These are phyloP conservation scores for Camponotus fellah DNA, from an alignment of 2,888 invertebrate genomes.

Conservation along the genomic window DNA sequence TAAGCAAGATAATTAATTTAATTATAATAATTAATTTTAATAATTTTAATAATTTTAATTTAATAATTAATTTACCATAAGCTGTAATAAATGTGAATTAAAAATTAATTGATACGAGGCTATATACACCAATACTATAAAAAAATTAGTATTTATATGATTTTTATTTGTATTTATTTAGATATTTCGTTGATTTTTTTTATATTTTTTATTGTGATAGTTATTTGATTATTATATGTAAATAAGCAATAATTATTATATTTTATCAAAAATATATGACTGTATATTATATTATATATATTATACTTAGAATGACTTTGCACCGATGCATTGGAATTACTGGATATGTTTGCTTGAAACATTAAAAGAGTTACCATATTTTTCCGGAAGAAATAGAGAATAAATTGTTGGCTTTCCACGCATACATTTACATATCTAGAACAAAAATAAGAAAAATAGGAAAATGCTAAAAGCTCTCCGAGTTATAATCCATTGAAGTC, in stretches of 20 bases:
- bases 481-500: slow-evolving; percentile 25
- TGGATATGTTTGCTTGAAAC: neutral
- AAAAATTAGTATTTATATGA: neutral
- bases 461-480: neutral
- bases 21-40: no score
- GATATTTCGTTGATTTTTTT: neutral
- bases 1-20: neutral
- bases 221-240: slow-evolving; percentile 8
- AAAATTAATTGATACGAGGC: neutral
- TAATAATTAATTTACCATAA: neutral
- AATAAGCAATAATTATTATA: neutral
- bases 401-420: neutral
- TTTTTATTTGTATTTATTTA: slow-evolving; percentile 6
- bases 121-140: neutral
- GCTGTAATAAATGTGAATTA: neutral
- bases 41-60: no score
- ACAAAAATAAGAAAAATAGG: neutral
- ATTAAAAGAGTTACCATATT: neutral
- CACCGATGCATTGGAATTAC: neutral
- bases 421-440: neutral
- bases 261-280: neutral
- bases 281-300: no score
- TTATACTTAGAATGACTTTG: neutral
- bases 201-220: neutral
- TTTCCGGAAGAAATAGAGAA: neutral